Percentiles rank a stretch among this genome's conserved stretches.
These are phyloP conservation scores for Cerastoderma edule DNA, from an alignment of 2,888 invertebrate genomes.

Conservation along the genomic window DNA sequence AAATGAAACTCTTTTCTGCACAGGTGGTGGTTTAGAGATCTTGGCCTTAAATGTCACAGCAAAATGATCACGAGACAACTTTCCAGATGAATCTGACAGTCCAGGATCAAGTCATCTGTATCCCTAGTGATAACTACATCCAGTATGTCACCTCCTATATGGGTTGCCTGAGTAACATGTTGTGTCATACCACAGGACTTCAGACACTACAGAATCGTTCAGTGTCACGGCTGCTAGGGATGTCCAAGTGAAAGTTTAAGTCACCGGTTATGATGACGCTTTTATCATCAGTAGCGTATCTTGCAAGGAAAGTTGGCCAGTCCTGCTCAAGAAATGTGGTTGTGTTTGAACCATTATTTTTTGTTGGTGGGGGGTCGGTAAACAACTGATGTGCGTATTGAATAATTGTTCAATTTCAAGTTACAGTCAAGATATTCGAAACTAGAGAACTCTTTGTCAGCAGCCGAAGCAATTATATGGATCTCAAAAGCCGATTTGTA, in stretches of 20 bases:
- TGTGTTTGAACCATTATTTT: background rate
- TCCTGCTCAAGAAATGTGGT: constrained; percentile 39
- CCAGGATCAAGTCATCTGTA: constrained; percentile 32
- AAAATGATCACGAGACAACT: constrained; percentile 36
- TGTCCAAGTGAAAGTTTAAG: constrained; percentile 37
- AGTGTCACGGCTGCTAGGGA: constrained; percentile 22
- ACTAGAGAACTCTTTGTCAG: background rate
- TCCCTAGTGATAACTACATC: constrained; percentile 38
- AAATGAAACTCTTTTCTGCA: constrained; percentile 38
- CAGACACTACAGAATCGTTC: background rate
- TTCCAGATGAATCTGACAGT: constrained; percentile 34
- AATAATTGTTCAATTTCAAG: background rate
- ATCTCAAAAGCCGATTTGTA: background rate
- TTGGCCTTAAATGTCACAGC: constrained; percentile 30
- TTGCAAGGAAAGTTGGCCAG: constrained; percentile 29
- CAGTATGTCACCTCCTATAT: constrained; percentile 30
- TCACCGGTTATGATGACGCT: constrained; percentile 30
- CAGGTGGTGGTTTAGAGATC: constrained; percentile 30
- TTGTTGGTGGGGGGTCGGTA: background rate
- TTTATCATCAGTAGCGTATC: constrained; percentile 31
- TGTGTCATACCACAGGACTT: constrained; percentile 39
- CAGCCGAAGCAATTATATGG: background rate
- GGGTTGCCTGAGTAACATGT: constrained; percentile 32
- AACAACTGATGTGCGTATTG: background rate
- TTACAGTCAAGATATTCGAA: constrained; percentile 2